These are phyloP conservation scores for Agapornis roseicollis DNA, from an alignment of 2,113 vertebrate genomes.

Conservation along the genomic window DNA sequence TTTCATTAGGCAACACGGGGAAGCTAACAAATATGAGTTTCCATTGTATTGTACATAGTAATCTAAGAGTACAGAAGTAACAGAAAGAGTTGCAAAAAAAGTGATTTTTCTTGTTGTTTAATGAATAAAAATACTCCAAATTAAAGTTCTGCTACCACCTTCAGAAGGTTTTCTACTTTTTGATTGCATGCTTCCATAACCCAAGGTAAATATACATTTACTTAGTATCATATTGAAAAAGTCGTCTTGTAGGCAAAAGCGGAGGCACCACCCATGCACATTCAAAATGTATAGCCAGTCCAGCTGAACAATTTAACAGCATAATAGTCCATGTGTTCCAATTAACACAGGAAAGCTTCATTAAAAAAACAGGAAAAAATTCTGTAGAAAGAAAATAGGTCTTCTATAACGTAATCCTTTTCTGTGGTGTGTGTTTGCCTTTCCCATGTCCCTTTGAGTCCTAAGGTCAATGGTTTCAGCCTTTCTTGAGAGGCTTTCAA, in stretches of 20 bases:
- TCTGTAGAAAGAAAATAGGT: background rate
- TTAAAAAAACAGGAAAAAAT: background rate
- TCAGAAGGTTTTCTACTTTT: background rate
- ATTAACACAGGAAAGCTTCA: background rate
- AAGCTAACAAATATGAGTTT: background rate
- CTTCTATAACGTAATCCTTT: rapidly evolving
- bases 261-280: rapidly evolving
- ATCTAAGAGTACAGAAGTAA: background rate
- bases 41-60: background rate
- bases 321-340: background rate
- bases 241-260: background rate
- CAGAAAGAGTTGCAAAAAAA: background rate
- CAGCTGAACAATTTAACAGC: background rate
- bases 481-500: background rate
- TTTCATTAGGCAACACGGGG: background rate
- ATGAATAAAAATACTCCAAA: background rate
- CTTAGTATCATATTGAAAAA: background rate
- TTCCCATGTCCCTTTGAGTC: background rate
- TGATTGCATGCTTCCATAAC: background rate
- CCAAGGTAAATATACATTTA: background rate
- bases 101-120: background rate
- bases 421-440: background rate
- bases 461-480: background rate
- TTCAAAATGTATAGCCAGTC: background rate
- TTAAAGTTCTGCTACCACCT: background rate